These are phyloP conservation scores for Exephanes ischioxanthus DNA, from an alignment of 2,888 invertebrate species.

Conservation along the genomic window DNA sequence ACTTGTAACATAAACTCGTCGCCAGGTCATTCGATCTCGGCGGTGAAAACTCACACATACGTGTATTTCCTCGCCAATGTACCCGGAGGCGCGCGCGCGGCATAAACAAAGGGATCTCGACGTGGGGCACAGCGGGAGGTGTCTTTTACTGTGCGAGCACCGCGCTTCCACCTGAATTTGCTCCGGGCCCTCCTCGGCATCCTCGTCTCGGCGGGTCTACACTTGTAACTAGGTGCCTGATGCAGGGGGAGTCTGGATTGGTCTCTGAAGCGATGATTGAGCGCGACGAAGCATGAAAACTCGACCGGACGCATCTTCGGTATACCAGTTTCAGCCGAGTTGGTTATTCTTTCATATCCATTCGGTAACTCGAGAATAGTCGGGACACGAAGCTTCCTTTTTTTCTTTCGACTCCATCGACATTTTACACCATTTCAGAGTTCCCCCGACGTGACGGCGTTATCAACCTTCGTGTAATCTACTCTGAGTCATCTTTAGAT, in stretches of 20 bases:
- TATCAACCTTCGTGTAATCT: no score
- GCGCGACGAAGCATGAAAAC: constrained; percentile 20
- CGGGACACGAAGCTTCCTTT: background rate
- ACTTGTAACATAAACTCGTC: constrained; percentile 30
- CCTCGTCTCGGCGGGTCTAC: constrained; percentile 1
- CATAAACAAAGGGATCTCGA: constrained; percentile 21
- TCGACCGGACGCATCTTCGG: background rate
- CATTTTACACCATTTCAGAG: no score
- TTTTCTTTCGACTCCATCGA: background rate
- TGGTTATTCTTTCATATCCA: background rate
- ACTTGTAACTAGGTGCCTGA: constrained; percentile 45
- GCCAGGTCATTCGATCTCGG: constrained; percentile 42
- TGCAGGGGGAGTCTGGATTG: constrained; percentile 16
- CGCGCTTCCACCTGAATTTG: constrained; percentile 8
- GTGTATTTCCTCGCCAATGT: constrained; percentile 4
- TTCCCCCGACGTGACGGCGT: no score
- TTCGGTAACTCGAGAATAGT: background rate
- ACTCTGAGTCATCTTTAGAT: no score
- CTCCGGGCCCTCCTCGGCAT: background rate
- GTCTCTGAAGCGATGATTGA: constrained; percentile 16
- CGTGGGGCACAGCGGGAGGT: constrained; percentile 30
- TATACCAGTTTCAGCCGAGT: background rate
- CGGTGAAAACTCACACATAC: constrained; percentile 31
- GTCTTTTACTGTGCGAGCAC: constrained; percentile 16
- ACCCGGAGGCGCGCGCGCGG: constrained; percentile 8